Evolutionary conservation across 2,797 vertebrate genomes (phyloP).

Genomic region (Furcifer pardalis): DNA sequence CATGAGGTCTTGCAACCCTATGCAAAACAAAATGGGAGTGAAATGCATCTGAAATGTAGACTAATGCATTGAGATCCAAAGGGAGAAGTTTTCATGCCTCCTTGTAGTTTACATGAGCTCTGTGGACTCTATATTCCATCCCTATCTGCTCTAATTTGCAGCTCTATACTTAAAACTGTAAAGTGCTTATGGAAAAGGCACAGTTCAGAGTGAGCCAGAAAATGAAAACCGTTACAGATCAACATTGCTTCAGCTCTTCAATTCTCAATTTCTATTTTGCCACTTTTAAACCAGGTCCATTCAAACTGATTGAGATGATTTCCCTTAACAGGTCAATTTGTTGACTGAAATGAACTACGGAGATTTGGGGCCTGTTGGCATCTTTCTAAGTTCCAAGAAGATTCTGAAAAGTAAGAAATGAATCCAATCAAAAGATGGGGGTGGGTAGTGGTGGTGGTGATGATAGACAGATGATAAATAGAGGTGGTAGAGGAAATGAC

Average conservation of each 20-base stretch:
- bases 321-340: neutral
- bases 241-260: too few relatives aligned
- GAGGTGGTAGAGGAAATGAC: too few relatives aligned
- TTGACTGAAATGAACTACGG: neutral
- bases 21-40: too few relatives aligned
- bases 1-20: too few relatives aligned
- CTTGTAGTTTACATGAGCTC: neutral
- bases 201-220: neutral
- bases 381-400: neutral
- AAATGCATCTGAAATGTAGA: too few relatives aligned
- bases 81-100: too few relatives aligned
- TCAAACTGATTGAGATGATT: slow-evolving; percentile 1
- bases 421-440: neutral
- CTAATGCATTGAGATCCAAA: too few relatives aligned
- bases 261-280: slow-evolving; percentile 31
- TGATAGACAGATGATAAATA: too few relatives aligned
- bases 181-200: neutral
- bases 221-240: neutral
- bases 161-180: neutral
- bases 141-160: neutral
- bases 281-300: slow-evolving; percentile 54
- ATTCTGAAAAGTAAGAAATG: neutral
- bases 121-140: neutral
- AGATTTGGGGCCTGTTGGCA: neutral
- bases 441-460: too few relatives aligned